Evolutionary conservation across 2,113 vertebrate species (phyloP).

Genomic region (Eurypyga helias): DNA sequence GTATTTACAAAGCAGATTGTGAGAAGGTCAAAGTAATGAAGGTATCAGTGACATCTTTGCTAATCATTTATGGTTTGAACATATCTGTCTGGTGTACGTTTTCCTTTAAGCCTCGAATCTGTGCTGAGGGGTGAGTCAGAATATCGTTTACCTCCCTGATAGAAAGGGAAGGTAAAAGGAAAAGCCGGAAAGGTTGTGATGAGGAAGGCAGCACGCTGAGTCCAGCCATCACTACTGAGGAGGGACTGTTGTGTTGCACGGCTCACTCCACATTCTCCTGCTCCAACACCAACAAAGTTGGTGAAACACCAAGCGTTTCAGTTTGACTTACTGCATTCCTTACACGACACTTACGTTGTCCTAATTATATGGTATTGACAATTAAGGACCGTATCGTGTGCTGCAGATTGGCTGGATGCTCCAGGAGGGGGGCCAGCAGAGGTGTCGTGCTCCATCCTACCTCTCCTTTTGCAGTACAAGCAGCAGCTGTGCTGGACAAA

Average conservation of each 20-base stretch:
- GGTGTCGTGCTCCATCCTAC: constrained; percentile 75
- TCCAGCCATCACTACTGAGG: constrained; percentile 55
- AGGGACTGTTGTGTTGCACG: constrained; percentile 60
- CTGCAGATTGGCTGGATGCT: constrained; percentile 32
- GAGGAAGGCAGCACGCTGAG: neutral
- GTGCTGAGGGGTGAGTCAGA: neutral
- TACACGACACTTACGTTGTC: constrained; percentile 69
- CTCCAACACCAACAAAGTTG: constrained; percentile 67
- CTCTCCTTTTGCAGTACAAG: constrained; percentile 75
- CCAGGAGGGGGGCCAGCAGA: constrained; percentile 70
- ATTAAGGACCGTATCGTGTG: constrained; percentile 74
- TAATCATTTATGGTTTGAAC: neutral
- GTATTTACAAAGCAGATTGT: neutral
- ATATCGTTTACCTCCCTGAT: neutral
- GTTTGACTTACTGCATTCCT: constrained; percentile 68
- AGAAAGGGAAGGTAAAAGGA: too few species aligned
- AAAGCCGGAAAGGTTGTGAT: neutral
- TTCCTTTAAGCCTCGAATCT: neutral
- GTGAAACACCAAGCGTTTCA: constrained; percentile 10
- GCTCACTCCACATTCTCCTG: constrained; percentile 36
- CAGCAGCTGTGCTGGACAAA: constrained; percentile 73
- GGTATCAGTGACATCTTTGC: neutral
- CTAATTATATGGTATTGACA: constrained; percentile 77
- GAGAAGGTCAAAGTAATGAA: neutral
- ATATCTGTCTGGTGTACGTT: neutral